Evolutionary conservation across 1,140 invertebrate genomes (phyloP).

Genomic region (Drosophila ananassae): DNA sequence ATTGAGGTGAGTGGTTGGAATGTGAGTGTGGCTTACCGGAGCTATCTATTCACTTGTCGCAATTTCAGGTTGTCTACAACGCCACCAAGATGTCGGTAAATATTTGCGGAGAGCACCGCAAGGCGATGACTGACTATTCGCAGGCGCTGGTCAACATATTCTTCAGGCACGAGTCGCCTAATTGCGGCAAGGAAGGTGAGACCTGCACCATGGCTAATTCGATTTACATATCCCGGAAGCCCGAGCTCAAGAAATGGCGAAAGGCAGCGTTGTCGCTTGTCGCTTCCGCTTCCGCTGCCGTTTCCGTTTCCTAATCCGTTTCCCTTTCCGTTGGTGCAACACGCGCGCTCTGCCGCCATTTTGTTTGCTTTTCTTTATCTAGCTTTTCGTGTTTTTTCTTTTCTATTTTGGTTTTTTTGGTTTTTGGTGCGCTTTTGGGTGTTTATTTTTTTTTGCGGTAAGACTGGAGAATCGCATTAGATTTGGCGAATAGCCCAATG

Average conservation of each 20-base stretch:
- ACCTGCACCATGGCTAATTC: constrained; percentile 46
- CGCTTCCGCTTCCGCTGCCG: constrained; percentile 60
- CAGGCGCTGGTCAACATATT: constrained; percentile 81
- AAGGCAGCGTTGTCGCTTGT: constrained; percentile 60
- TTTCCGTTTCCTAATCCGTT: constrained; percentile 38
- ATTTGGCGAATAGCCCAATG: constrained; percentile 82
- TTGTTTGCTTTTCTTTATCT: constrained; percentile 43
- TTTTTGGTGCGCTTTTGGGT: constrained; percentile 41
- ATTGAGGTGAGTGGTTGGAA: constrained; percentile 60
- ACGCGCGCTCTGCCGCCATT: constrained; percentile 73
- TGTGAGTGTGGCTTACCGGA: background rate
- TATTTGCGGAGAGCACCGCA: constrained; percentile 66
- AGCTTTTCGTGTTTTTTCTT: constrained; percentile 14
- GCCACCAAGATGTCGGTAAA: constrained; percentile 56
- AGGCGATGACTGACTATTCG: constrained; percentile 76
- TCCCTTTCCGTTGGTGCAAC: constrained; percentile 59
- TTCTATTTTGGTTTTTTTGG: constrained; percentile 17
- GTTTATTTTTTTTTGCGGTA: constrained; percentile 50
- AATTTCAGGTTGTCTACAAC: constrained; percentile 56
- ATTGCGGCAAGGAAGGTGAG: constrained; percentile 73
- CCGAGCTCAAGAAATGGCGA: constrained; percentile 13
- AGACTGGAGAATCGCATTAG: constrained; percentile 79
- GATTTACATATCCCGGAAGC: constrained; percentile 50
- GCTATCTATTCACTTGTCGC: constrained; percentile 1
- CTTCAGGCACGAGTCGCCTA: constrained; percentile 67